Conservation (phyloP, 2,113 vertebrate species). For the Gobiocypris rarus region DNA sequence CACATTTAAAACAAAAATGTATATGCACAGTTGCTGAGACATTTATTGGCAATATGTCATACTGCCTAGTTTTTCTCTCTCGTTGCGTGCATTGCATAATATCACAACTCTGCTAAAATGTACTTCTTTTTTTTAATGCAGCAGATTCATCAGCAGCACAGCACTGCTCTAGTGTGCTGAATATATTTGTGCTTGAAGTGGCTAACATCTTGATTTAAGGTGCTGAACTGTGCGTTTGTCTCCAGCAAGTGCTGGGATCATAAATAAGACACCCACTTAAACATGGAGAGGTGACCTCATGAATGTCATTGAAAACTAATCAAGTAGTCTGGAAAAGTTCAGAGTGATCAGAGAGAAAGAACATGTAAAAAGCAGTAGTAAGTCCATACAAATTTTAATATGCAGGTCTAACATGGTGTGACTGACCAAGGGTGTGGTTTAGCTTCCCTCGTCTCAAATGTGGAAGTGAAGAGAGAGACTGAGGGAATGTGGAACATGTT, state of each 20-base stretch:
- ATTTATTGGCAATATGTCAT: not conserved
- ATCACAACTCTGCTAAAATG: not conserved
- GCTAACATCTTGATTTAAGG: slow-evolving; percentile 28
- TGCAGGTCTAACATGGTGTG: not conserved
- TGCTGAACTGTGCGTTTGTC: slow-evolving; percentile 27
- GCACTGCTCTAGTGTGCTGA: slow-evolving; percentile 23
- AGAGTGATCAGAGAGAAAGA: not conserved
- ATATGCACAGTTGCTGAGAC: not conserved
- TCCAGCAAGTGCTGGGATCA: slow-evolving; percentile 28
- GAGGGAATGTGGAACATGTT: slow-evolving; percentile 55
- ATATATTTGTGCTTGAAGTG: slow-evolving; percentile 18
- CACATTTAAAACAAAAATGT: too few relatives aligned
- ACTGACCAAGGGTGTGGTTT: not conserved
- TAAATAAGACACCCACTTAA: slow-evolving; percentile 49
- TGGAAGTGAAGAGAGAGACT: not conserved
- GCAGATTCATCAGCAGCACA: not conserved
- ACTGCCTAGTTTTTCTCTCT: not conserved
- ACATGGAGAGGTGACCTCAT: slow-evolving; percentile 35
- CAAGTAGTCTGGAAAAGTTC: slow-evolving; percentile 10
- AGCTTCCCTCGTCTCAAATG: not conserved
- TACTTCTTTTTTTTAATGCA: not conserved
- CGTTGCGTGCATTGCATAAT: not conserved
- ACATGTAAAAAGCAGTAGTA: not conserved
- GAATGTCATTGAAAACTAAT: slow-evolving; percentile 27
- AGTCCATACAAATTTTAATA: slow-evolving; percentile 7